A percentile compares a stretch with the other conserved stretches of the same genome.
phyloP scores from a whole-genome alignment of 2,113 vertebrate species.

The Oncorhynchus clarkii region DNA sequence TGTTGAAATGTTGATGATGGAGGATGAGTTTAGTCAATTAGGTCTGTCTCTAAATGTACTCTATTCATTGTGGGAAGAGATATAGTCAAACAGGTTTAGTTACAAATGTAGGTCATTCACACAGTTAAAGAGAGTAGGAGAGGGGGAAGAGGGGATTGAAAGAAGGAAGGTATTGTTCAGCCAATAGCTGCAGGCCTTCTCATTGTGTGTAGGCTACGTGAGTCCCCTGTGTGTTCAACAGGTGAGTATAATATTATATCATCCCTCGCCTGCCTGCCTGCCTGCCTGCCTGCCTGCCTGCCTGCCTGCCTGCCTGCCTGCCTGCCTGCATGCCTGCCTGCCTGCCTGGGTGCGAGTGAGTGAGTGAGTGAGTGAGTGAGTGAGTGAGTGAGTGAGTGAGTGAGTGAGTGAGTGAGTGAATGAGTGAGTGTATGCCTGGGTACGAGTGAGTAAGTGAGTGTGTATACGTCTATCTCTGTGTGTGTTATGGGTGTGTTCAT shows the following conservation, averaged over 20 bases:
- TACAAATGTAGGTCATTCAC: slow-evolving; percentile 48
- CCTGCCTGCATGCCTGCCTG: no score
- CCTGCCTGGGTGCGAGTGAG: no score
- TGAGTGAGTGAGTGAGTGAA: neutral
- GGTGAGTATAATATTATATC: no score
- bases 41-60: neutral
- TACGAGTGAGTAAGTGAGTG: neutral
- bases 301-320: no score
- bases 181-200: slow-evolving; percentile 59
- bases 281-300: no score
- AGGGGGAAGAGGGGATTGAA: slow-evolving; percentile 12
- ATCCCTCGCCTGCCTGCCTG: no score
- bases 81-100: slow-evolving; percentile 65
- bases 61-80: slow-evolving; percentile 8
- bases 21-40: neutral
- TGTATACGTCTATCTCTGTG: slow-evolving; percentile 38
- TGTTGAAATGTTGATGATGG: neutral
- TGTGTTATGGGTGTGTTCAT: slow-evolving; percentile 62
- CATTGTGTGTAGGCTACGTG: slow-evolving; percentile 52
- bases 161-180: slow-evolving; percentile 46
- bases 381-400: neutral
- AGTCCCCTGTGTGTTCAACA: slow-evolving; percentile 28
- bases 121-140: slow-evolving; percentile 33
- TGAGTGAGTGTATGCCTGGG: neutral
- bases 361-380: neutral